Evolutionary conservation across 2,113 vertebrate genomes (phyloP), one percentile per base, ranked within the genome.

Genomic region (Galemys pyrenaicus): DNA sequence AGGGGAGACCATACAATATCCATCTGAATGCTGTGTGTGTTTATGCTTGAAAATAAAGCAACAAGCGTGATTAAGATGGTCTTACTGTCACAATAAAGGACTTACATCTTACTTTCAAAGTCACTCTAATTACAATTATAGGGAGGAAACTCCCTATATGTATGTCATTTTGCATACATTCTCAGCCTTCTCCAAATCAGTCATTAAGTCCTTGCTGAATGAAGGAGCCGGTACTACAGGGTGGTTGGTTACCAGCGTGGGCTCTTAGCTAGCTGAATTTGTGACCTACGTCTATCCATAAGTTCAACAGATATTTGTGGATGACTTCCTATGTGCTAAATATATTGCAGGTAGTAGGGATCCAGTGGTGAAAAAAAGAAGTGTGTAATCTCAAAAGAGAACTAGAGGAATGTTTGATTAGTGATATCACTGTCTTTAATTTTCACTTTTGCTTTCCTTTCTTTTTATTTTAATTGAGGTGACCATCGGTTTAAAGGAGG

Each of bases 11-110:
- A n/a, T n/a, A n/a, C n/a, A n/a, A n/a, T n/a, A n/a, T 90, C 37
- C 37, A n/a, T 56, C 32, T 94, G 58, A 94, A 87, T 68, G 20
- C 28, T 78, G 2, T 51, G 16, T 73, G 35, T 46, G 41, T 67
- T 93, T 65, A 28, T 39, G 32, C 32, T 85, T 65, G 30, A 89
- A 93, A 71, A 93, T 65, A 77, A 85, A 88, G 35, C 4, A 37
- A 60, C 39, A 35, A 58, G 41, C 51, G 2, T n/a, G 28, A 92
- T 75, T 92, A 83, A 70, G 44, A 65, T 75, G n/a, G n/a, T 64
- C 51, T 95, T 83, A 44, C 3, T 35, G 9, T 89, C 39, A 35
- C 82, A 46, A 87, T 46, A 81, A 92, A 77, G 37, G 81, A 51
- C 28, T 64, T 24, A 10, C 82, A 19, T 70, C 15, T 64, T 78